phyloP scores from a whole-genome alignment of 2,797 vertebrate genomes.

The Hylomyscus alleni region DNA sequence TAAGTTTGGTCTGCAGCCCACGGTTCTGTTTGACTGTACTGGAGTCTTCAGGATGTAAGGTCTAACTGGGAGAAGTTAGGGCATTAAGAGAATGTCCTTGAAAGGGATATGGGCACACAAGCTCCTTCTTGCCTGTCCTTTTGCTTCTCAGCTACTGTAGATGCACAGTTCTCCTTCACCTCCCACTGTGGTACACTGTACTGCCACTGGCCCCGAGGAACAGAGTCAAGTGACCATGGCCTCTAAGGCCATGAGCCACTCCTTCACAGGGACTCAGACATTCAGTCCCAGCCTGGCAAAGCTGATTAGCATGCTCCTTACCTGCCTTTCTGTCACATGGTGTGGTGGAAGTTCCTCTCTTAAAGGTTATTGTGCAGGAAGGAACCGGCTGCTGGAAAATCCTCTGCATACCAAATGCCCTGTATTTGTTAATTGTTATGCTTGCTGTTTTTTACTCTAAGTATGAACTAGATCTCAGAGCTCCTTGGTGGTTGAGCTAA shows the following conservation, averaged over 20 bases:
- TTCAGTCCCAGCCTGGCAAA: neutral
- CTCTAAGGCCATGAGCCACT: neutral
- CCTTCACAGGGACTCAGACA: neutral
- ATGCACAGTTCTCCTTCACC: neutral
- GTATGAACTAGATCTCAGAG: neutral
- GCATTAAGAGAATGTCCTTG: neutral
- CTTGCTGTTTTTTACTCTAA: constrained; percentile 43
- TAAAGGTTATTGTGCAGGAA: neutral
- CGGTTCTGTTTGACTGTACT: too few species aligned
- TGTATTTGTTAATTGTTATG: constrained; percentile 17
- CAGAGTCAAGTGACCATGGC: neutral
- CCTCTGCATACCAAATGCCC: neutral
- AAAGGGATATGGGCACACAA: neutral
- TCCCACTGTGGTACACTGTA: neutral
- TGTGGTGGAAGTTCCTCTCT: neutral
- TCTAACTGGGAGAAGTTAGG: neutral
- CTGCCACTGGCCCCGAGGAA: neutral
- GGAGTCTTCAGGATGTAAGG: neutral
- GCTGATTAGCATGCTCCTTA: neutral
- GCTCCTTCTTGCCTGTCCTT: too few species aligned
- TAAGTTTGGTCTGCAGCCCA: neutral
- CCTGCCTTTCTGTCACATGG: neutral
- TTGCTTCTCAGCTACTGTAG: neutral
- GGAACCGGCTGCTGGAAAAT: neutral
- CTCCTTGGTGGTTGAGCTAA: neutral